Conservation (phyloP, 2,113 vertebrate species). For the Equus quagga region DNA sequence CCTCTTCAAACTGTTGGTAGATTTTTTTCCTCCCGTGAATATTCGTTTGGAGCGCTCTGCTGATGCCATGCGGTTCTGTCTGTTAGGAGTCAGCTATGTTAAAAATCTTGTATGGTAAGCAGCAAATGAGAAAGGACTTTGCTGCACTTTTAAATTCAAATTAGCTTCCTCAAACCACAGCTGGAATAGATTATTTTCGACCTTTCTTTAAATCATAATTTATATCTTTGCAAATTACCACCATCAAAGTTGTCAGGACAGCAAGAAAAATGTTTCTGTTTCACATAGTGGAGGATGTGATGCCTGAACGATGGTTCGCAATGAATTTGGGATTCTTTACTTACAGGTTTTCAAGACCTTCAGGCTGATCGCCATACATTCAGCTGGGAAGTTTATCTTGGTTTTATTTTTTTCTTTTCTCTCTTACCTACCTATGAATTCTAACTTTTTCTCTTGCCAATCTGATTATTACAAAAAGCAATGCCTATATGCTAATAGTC, state of each 20-base stretch:
- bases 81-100: slow-evolving; percentile 9
- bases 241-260: slow-evolving; percentile 56
- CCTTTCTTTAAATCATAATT: slow-evolving; percentile 80
- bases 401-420: background rate
- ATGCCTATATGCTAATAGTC: background rate
- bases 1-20: background rate
- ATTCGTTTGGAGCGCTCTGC: background rate
- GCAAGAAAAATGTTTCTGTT: slow-evolving; percentile 54
- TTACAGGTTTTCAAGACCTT: background rate
- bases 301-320: background rate
- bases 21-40: background rate
- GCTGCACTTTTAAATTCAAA: slow-evolving; percentile 69
- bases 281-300: background rate
- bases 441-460: background rate
- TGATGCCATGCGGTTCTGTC: background rate
- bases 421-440: background rate
- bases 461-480: background rate
- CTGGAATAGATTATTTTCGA: slow-evolving; percentile 78
- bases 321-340: background rate
- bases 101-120: slow-evolving; percentile 47
- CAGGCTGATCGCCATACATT: background rate
- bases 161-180: slow-evolving; percentile 52
- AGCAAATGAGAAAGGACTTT: background rate
- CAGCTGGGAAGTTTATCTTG: background rate
- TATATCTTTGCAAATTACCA: slow-evolving; percentile 79